Percentiles rank a stretch among this genome's conserved stretches.
phyloP scores from a whole-genome alignment of 1,140 invertebrate species.

The Drosophila baimaii region DNA sequence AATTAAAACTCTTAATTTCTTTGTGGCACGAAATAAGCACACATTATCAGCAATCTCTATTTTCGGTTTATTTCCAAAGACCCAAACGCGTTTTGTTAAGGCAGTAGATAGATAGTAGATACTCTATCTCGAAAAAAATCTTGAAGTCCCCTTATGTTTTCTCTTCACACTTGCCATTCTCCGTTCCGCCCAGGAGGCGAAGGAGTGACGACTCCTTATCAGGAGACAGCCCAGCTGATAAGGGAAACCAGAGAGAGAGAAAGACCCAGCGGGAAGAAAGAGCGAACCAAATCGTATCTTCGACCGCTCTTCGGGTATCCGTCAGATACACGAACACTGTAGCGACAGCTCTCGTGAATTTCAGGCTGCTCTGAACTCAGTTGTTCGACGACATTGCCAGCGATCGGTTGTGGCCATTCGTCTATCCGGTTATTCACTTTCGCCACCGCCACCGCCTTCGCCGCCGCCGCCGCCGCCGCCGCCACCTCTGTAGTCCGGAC shows the following conservation, averaged over 20 bases:
- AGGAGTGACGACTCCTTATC: conserved; percentile 11
- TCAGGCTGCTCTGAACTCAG: conserved; percentile 21
- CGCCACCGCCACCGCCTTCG: too few species aligned
- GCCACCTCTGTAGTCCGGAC: not conserved
- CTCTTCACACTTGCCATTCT: conserved; percentile 8
- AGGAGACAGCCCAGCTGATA: conserved; percentile 33
- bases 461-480: not conserved
- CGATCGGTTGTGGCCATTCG: conserved; percentile 51
- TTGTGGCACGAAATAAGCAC: too few species aligned
- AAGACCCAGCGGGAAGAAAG: not conserved
- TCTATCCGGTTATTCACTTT: conserved; percentile 21
- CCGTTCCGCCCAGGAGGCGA: not conserved
- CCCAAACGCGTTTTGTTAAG: not conserved
- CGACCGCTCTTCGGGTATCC: conserved; percentile 30
- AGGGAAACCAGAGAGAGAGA: conserved; percentile 1
- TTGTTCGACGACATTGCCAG: conserved; percentile 36
- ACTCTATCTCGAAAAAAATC: not conserved
- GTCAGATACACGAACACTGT: conserved; percentile 42
- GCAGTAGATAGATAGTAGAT: too few species aligned
- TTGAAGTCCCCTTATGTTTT: conserved; percentile 1
- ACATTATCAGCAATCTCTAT: not conserved
- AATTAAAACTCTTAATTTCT: too few species aligned
- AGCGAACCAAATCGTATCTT: conserved; percentile 11
- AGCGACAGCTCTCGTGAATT: not conserved
- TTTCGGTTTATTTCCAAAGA: not conserved